Conservation (phyloP, 2,888 invertebrate genomes). For the Rhamnusium bicolor region DNA sequence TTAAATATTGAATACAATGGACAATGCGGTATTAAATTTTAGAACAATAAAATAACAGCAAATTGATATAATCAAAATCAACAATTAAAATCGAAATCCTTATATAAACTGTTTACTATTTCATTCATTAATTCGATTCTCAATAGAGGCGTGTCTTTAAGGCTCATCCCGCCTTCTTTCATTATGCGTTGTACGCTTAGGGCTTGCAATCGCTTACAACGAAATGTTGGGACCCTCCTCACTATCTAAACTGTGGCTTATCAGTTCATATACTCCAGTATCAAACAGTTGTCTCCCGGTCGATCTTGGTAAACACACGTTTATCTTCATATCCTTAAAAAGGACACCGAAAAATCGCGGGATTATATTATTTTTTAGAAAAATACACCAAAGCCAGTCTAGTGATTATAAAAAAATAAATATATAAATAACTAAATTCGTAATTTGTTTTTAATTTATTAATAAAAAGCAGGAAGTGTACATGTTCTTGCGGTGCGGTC, state of each 20-base stretch:
- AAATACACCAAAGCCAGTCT: neutral
- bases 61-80: slow-evolving; percentile 38
- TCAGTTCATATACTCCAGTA: slow-evolving; percentile 62
- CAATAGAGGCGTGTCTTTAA: slow-evolving; percentile 54
- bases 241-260: slow-evolving; percentile 54
- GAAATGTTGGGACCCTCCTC: slow-evolving; percentile 41
- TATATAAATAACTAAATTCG: neutral
- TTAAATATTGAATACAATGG: neutral
- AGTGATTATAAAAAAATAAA: neutral
- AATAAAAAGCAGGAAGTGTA: neutral
- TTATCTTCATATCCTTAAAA: slow-evolving; percentile 26
- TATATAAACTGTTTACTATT: slow-evolving; percentile 61
- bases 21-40: neutral
- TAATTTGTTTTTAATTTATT: neutral
- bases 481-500: neutral
- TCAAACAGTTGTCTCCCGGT: slow-evolving; percentile 67
- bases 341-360: slow-evolving; percentile 32
- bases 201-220: slow-evolving; percentile 40
- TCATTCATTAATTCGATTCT: slow-evolving; percentile 67
- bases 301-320: slow-evolving; percentile 63
- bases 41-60: neutral
- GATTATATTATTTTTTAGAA: neutral
- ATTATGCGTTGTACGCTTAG: slow-evolving; percentile 37
- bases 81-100: slow-evolving; percentile 51
- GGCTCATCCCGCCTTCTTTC: slow-evolving; percentile 46